These are phyloP conservation scores for Elephantulus edwardii DNA, from an alignment of 2,113 vertebrate genomes.

Conservation along the genomic window DNA sequence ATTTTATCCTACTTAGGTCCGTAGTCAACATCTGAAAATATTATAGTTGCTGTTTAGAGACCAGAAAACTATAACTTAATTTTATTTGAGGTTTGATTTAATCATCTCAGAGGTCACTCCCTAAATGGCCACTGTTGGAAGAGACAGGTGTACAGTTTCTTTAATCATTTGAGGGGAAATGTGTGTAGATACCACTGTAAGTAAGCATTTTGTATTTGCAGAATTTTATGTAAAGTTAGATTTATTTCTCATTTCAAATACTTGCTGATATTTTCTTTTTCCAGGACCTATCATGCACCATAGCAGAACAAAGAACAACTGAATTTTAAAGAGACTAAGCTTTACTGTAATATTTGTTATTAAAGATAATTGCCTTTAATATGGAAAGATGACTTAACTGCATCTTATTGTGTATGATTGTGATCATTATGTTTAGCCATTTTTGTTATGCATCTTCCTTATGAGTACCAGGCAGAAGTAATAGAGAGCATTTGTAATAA, in stretches of 20 bases:
- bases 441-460: background rate
- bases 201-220: background rate
- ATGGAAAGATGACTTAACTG: background rate
- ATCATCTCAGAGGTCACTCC: background rate
- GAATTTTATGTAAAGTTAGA: background rate
- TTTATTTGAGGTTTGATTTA: background rate
- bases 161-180: background rate
- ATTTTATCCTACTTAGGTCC: background rate
- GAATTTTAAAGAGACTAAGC: conserved; percentile 16
- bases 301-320: background rate
- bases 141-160: background rate
- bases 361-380: conserved; percentile 45
- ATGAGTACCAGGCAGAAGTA: background rate
- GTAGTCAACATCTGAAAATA: background rate
- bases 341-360: conserved; percentile 42
- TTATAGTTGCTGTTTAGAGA: background rate
- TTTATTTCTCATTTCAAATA: conserved; percentile 36
- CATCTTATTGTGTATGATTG: conserved; percentile 11
- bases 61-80: background rate
- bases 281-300: background rate
- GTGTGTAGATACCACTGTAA: background rate
- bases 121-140: background rate
- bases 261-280: background rate
- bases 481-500: background rate
- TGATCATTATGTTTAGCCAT: conserved; percentile 3